A percentile compares a stretch with the other conserved stretches of the same genome.
phyloP scores from a whole-genome alignment of 2,113 vertebrate species.

The Petroica traversi region DNA sequence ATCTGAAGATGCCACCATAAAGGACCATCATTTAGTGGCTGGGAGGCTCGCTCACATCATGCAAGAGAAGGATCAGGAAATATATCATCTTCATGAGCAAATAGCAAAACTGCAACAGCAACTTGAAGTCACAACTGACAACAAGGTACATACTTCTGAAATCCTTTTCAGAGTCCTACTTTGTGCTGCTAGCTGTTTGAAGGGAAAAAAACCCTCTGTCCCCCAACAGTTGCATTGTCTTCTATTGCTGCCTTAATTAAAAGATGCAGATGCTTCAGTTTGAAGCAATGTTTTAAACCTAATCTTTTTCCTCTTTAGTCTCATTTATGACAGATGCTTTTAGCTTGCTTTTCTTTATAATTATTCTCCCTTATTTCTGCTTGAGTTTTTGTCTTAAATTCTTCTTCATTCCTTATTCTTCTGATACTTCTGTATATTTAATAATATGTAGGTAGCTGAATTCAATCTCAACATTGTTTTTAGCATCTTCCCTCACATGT shows the following conservation, averaged over 20 bases:
- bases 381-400: background rate
- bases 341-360: background rate
- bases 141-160: constrained; percentile 79
- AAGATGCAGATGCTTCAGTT: background rate
- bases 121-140: constrained; percentile 80
- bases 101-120: constrained; percentile 84
- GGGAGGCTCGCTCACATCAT: constrained; percentile 85
- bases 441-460: background rate
- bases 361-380: background rate
- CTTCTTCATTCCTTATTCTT: background rate
- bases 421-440: background rate
- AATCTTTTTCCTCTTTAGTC: background rate
- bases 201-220: rapidly evolving
- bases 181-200: background rate
- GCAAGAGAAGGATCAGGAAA: constrained; percentile 89
- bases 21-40: constrained; percentile 77
- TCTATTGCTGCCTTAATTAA: background rate
- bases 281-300: background rate
- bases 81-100: constrained; percentile 86
- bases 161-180: background rate
- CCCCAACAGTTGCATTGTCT: background rate
- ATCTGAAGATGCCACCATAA: constrained; percentile 55
- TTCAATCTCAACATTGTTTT: background rate
- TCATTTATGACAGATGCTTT: background rate
- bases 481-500: background rate